Evolutionary conservation across 64 coral and sea anemone species (phyloP).

Genomic region (Dendronephthya gigantea): DNA sequence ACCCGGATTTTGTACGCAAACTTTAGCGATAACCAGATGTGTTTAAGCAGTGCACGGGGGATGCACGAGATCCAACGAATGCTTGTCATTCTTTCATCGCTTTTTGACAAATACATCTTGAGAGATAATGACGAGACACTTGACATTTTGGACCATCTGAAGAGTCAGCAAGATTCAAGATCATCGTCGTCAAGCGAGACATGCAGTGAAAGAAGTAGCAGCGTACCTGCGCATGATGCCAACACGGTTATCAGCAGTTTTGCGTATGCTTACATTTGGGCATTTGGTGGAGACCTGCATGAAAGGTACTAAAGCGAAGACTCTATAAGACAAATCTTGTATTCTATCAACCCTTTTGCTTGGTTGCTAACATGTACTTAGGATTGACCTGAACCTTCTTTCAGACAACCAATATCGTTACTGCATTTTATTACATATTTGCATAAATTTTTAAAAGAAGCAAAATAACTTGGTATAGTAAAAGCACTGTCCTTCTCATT

Average conservation of each 20-base stretch:
- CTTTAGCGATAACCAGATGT: background rate
- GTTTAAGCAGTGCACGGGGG: constrained; percentile 42
- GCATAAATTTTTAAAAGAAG: too few species aligned
- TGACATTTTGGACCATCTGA: constrained; percentile 13
- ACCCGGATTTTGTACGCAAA: constrained; percentile 48
- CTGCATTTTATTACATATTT: too few species aligned
- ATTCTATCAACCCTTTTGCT: too few species aligned
- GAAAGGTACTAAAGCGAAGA: constrained; percentile 62
- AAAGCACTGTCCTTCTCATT: background rate
- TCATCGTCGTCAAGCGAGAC: constrained; percentile 21
- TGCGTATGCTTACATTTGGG: constrained; percentile 87
- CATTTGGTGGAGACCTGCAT: constrained; percentile 90
- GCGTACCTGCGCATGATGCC: constrained; percentile 63
- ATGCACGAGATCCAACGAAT: constrained; percentile 64
- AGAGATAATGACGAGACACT: constrained; percentile 57
- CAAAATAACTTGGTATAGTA: too few species aligned
- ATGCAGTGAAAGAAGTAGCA: constrained; percentile 60
- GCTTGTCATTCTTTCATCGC: constrained; percentile 51
- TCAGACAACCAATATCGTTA: too few species aligned
- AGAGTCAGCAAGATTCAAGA: constrained; percentile 18
- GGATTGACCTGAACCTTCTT: too few species aligned
- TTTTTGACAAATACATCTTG: constrained; percentile 79
- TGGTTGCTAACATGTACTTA: too few species aligned
- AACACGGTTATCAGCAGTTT: constrained; percentile 65
- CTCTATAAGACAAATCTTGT: too few species aligned